Conservation (phyloP, 1,140 invertebrate genomes). For the Lasioglossum albipes region DNA sequence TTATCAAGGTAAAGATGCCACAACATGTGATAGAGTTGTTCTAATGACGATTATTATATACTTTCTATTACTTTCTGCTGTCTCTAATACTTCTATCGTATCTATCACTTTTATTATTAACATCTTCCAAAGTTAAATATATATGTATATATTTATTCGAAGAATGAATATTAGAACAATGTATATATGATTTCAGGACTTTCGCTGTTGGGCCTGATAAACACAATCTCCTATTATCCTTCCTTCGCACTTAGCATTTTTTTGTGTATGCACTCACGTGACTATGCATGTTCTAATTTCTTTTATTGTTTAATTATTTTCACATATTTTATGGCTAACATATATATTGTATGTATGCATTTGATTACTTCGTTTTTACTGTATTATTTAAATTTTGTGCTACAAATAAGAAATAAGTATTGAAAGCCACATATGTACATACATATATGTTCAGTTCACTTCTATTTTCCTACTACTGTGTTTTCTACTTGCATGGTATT, state of each 20-base stretch:
- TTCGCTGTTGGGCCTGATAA: conserved; percentile 64
- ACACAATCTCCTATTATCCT: conserved; percentile 60
- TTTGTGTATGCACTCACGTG: conserved; percentile 36
- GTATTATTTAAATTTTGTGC: background rate
- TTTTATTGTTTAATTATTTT: conserved; percentile 19
- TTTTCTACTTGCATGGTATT: conserved; percentile 52
- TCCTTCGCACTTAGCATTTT: conserved; percentile 61
- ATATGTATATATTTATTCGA: background rate
- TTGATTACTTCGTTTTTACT: background rate
- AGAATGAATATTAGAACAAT: conserved; percentile 43
- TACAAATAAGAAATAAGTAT: background rate
- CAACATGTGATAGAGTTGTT: conserved; percentile 10
- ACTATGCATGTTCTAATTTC: conserved; percentile 20
- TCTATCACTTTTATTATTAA: conserved; percentile 4
- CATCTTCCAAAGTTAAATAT: conserved; percentile 7
- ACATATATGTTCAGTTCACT: conserved; percentile 16
- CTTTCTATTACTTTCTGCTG: background rate
- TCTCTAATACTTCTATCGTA: background rate
- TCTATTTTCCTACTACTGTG: conserved; percentile 9
- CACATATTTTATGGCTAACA: conserved; percentile 3
- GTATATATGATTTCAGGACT: conserved; percentile 65
- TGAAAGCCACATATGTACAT: conserved; percentile 15
- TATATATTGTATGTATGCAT: background rate
- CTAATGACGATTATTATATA: conserved; percentile 10
- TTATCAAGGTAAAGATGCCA: conserved; percentile 69